Conservation (phyloP, 2,113 vertebrate species). For the Calonectris borealis region DNA sequence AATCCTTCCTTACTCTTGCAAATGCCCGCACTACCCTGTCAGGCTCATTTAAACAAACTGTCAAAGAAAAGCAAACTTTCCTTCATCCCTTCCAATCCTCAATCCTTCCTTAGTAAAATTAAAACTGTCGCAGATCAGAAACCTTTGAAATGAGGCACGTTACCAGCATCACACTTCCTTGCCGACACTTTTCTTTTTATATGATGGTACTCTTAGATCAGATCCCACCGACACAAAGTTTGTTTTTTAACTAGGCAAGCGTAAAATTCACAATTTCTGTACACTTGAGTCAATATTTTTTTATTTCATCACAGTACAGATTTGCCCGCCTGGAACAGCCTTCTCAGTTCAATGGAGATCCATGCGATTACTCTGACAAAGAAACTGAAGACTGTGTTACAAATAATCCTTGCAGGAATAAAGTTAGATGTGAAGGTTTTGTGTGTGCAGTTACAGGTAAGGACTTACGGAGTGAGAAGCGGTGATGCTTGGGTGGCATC, state of each 20-base stretch:
- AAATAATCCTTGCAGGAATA: slow-evolving; percentile 73
- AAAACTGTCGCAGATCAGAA: neutral
- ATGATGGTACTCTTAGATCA: neutral
- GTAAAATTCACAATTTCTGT: neutral
- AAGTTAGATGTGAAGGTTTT: slow-evolving; percentile 86
- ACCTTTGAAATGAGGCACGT: neutral
- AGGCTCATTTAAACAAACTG: slow-evolving; percentile 45
- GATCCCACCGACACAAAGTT: neutral
- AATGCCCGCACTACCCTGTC: neutral
- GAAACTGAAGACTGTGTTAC: slow-evolving; percentile 82
- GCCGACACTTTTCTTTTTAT: neutral
- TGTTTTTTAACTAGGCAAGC: neutral
- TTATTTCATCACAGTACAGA: slow-evolving; percentile 80
- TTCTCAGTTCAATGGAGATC: slow-evolving; percentile 86
- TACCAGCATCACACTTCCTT: neutral
- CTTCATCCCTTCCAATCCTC: slow-evolving; percentile 21
- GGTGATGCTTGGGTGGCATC: neutral
- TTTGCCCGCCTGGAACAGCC: slow-evolving; percentile 78
- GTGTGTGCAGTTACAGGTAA: slow-evolving; percentile 85
- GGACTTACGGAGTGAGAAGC: neutral
- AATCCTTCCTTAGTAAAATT: neutral
- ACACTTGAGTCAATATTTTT: slow-evolving; percentile 1
- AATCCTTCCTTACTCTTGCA: slow-evolving; percentile 26
- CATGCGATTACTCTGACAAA: slow-evolving; percentile 75
- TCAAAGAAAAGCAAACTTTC: slow-evolving; percentile 36